phyloP scores from a whole-genome alignment of 2,888 invertebrate genomes.

The Drosophila quinaria region DNA sequence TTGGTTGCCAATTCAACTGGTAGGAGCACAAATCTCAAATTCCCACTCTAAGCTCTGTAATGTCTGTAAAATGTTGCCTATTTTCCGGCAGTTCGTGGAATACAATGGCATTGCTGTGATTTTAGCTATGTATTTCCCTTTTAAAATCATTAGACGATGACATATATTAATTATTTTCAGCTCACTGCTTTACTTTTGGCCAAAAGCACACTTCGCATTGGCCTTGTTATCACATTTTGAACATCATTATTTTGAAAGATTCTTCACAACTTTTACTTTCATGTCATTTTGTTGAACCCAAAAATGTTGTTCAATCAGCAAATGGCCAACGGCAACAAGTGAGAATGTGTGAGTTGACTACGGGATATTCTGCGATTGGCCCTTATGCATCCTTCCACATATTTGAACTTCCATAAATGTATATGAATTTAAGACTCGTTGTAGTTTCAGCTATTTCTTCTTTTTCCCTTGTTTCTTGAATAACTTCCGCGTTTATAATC shows the following conservation, averaged over 20 bases:
- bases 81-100: constrained; percentile 29
- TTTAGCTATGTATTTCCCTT: neutral
- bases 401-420: no score
- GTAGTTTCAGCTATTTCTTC: no score
- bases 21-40: neutral
- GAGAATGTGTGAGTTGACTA: neutral
- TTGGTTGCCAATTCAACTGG: constrained; percentile 16
- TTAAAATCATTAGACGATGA: constrained; percentile 8
- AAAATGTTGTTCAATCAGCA: constrained; percentile 33
- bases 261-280: constrained; percentile 71
- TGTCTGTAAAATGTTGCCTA: constrained; percentile 52
- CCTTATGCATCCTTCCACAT: no score
- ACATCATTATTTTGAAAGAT: constrained; percentile 26
- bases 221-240: constrained; percentile 4
- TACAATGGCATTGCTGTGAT: neutral
- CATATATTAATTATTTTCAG: constrained; percentile 48
- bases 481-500: no score
- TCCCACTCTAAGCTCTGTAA: neutral
- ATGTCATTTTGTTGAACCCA: constrained; percentile 24
- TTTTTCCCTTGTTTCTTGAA: no score
- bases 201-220: constrained; percentile 1
- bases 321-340: constrained; percentile 26
- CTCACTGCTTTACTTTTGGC: constrained; percentile 38
- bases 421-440: no score
- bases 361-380: neutral